These are phyloP conservation scores for Labroides dimidiatus DNA, from an alignment of 2,797 vertebrate species.

Conservation along the genomic window DNA sequence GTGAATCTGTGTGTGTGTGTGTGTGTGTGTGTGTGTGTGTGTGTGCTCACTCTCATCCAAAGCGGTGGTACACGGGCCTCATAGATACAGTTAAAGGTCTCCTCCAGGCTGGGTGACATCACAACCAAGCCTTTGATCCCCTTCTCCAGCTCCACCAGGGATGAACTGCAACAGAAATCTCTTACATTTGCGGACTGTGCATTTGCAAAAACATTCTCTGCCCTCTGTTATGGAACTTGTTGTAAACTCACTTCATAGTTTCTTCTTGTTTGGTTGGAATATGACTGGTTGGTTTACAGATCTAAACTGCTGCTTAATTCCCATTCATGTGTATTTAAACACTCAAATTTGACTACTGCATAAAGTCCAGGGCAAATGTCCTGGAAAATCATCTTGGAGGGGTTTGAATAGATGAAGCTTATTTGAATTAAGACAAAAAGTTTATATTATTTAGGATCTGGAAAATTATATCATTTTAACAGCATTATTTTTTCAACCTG, in stretches of 20 bases:
- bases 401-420: background rate
- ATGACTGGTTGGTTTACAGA: background rate
- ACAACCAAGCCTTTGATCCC: constrained; percentile 91
- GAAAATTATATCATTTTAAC: no score
- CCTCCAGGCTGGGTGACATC: constrained; percentile 91
- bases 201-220: background rate
- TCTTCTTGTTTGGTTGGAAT: background rate
- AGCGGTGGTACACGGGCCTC: constrained; percentile 88
- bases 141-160: constrained; percentile 87
- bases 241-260: background rate
- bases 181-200: no score
- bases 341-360: background rate
- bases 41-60: constrained; percentile 87
- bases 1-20: background rate
- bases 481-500: background rate
- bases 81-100: constrained; percentile 89
- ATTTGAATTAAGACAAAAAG: no score
- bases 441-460: no score
- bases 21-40: constrained; percentile 6
- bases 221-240: background rate
- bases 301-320: background rate
- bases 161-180: constrained; percentile 74
- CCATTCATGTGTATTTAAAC: background rate
- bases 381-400: no score
- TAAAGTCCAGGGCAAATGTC: background rate